These are phyloP conservation scores for Tylochromis polylepis DNA, from an alignment of 2,113 vertebrate genomes.

Conservation along the genomic window DNA sequence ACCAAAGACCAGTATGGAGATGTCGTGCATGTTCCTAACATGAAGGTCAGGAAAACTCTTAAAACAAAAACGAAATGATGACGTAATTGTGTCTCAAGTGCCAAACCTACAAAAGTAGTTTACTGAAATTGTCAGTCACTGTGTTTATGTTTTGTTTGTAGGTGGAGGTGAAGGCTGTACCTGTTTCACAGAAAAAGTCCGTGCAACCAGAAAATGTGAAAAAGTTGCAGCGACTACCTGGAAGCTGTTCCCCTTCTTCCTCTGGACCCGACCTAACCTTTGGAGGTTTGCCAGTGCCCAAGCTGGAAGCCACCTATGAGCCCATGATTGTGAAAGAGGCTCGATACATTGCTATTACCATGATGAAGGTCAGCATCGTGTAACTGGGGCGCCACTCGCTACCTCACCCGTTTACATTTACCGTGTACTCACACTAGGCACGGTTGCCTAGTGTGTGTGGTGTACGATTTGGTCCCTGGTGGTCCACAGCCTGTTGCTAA, in stretches of 20 bases:
- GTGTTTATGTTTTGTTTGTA: slow-evolving; percentile 40
- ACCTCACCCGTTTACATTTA: not conserved
- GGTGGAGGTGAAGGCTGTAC: slow-evolving; percentile 98
- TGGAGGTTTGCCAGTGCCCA: slow-evolving; percentile 91
- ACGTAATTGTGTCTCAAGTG: not conserved
- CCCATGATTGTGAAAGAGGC: slow-evolving; percentile 99
- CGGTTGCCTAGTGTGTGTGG: too few relatives aligned
- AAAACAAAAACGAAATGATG: not conserved
- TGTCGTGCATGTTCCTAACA: slow-evolving; percentile 95
- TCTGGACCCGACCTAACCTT: slow-evolving; percentile 86
- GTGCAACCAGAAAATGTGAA: slow-evolving; percentile 87
- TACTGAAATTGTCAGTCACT: not conserved
- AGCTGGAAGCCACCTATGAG: slow-evolving; percentile 94
- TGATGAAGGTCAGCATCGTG: slow-evolving; percentile 90
- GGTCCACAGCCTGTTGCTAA: too few relatives aligned
- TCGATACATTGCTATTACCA: slow-evolving; percentile 96
- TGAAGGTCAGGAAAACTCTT: slow-evolving; percentile 82
- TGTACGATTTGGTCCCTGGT: too few relatives aligned
- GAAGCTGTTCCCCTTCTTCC: slow-evolving; percentile 75
- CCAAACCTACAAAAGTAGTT: not conserved
- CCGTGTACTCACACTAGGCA: too few relatives aligned
- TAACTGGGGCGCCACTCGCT: not conserved
- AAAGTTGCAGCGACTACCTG: slow-evolving; percentile 86
- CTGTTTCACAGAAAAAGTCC: slow-evolving; percentile 96
- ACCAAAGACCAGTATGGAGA: slow-evolving; percentile 99